Percentiles rank a stretch among this genome's conserved stretches.
Conservation (phyloP, 1,140 invertebrate genomes). For the Drosophila navojoa region DNA sequence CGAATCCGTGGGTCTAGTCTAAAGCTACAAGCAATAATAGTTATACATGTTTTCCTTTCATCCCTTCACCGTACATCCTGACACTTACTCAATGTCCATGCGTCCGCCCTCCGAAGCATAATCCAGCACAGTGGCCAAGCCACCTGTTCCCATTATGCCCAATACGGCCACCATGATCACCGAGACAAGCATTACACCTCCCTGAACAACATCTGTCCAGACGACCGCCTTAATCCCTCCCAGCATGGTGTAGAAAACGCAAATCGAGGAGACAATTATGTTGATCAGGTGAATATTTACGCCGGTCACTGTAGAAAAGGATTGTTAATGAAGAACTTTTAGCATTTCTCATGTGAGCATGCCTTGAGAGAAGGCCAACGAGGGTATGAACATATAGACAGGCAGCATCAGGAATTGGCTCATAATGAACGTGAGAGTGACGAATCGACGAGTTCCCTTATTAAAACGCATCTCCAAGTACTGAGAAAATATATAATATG, state of each 20-base stretch:
- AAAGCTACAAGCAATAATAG: conserved; percentile 38
- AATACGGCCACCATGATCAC: conserved; percentile 88
- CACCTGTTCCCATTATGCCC: conserved; percentile 88
- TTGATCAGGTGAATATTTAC: conserved; percentile 89
- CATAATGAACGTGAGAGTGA: conserved; percentile 87
- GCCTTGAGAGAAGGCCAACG: conserved; percentile 91
- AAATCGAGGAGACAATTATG: conserved; percentile 89
- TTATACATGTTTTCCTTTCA: background rate
- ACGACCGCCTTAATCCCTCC: conserved; percentile 94
- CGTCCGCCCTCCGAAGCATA: conserved; percentile 85
- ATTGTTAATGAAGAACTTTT: conserved; percentile 63
- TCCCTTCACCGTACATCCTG: background rate
- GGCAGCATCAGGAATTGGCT: conserved; percentile 80
- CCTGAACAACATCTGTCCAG: conserved; percentile 94
- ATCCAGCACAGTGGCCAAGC: conserved; percentile 87
- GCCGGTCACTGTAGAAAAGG: conserved; percentile 87
- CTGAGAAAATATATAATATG: conserved; percentile 82
- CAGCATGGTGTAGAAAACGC: conserved; percentile 93
- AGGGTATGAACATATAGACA: conserved; percentile 85
- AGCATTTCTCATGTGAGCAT: conserved; percentile 18
- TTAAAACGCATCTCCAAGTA: conserved; percentile 89
- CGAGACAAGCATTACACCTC: conserved; percentile 89
- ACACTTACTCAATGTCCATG: conserved; percentile 87
- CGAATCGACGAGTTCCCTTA: conserved; percentile 86
- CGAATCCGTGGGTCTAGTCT: conserved; percentile 66